phyloP scores from a whole-genome alignment of 2,888 invertebrate species.

The Amphipoea oculea region DNA sequence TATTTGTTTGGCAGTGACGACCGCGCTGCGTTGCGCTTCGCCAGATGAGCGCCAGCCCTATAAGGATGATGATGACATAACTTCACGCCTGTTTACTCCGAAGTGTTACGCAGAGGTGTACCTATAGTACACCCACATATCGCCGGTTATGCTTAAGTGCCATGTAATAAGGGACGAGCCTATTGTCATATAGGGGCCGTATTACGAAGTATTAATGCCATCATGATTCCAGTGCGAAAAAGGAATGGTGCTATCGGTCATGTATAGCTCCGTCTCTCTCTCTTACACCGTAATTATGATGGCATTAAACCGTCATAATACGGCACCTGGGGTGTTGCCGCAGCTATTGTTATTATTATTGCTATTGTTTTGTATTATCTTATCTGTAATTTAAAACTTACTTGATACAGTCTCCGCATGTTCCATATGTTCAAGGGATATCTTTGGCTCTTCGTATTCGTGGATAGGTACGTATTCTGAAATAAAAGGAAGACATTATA shows the following conservation, averaged over 20 bases:
- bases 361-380: not conserved
- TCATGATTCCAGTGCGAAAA: too few relatives aligned
- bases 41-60: too few relatives aligned
- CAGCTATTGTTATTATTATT: not conserved
- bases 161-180: not conserved
- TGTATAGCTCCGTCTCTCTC: too few relatives aligned
- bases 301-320: too few relatives aligned
- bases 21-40: too few relatives aligned
- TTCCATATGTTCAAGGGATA: constrained; percentile 83
- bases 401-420: constrained; percentile 85
- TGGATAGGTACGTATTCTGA: constrained; percentile 85
- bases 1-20: too few relatives aligned
- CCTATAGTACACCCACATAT: not conserved
- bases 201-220: too few relatives aligned
- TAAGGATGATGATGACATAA: not conserved
- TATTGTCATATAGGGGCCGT: not conserved
- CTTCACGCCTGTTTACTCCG: not conserved
- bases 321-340: not conserved
- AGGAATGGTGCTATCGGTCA: too few relatives aligned
- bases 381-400: constrained; percentile 69
- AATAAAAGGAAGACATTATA: constrained; percentile 43
- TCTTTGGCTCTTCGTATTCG: constrained; percentile 85
- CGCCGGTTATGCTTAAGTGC: not conserved
- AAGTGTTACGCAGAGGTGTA: not conserved
- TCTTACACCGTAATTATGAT: too few relatives aligned